Evolutionary conservation across 2,797 vertebrate genomes (phyloP), one percentile per base, ranked within the genome.

Genomic region (Leuciscus waleckii): DNA sequence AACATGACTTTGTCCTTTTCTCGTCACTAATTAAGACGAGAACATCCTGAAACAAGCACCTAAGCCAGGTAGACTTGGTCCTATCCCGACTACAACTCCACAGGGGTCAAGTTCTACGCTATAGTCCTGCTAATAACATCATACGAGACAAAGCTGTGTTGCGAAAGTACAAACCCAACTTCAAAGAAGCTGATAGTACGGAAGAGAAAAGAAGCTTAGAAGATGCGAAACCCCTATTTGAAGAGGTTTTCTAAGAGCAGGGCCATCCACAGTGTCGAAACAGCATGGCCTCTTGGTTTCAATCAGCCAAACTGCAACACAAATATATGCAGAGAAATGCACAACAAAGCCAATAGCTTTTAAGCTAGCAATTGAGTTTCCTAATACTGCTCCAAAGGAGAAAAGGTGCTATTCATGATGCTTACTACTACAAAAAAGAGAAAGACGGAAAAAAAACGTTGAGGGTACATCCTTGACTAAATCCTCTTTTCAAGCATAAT

Each of bases 401-500:
- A 93, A 93, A 95, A 95, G 94, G 94, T 89, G 92, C 96, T 91
- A 97, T 98, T 99, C 97, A 98, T 95, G 96, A 90, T 94, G 95
- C 95, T 97, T 97, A 97, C 96, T 83, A 88, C 88, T 87, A 58
- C 91, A 69, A 79, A 83, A 88, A 96, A 95, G 77, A 65, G 73
- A 81, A 65, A 73, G 80, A 84, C 74, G 76, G 56, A 83, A 93
- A 93, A 92, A 92, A 95, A 97, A 97, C 98, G 96, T 97, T 97
- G 96, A 97, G 97, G 97, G 95, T 97, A 96, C 93, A 96, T 98
- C 96, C 98, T 97, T 97, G 96, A 97, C 96, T 97, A 99, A 99
- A 98, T 98, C 98, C 98, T 97, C 98, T 97, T 98, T 98, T 96
- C 97, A 96, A 95, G 94, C 95, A 95, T 98, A 99, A 99, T 98